A percentile compares a stretch with the other conserved stretches of the same genome.
phyloP scores from a whole-genome alignment of 2,113 vertebrate genomes.

The Clarias batrachus region DNA sequence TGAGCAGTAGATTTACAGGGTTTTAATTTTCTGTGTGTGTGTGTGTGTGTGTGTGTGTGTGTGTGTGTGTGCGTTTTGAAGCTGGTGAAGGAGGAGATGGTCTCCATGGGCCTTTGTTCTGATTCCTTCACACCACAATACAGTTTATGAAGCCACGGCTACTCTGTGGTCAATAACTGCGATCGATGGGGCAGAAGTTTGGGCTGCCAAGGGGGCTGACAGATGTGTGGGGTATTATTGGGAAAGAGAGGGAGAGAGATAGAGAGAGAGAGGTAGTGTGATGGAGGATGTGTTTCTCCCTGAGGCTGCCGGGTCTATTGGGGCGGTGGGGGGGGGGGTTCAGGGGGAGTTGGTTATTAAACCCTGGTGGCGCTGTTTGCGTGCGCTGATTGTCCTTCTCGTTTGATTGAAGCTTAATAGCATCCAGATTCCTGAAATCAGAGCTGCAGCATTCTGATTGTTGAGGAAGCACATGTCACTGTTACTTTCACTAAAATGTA shows the following conservation, averaged over 20 bases:
- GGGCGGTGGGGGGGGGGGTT: slow-evolving; percentile 9
- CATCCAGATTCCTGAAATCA: slow-evolving; percentile 28
- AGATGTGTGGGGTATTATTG: slow-evolving; percentile 62
- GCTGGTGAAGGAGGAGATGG: slow-evolving; percentile 51
- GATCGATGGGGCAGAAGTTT: slow-evolving; percentile 71
- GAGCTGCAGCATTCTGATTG: slow-evolving; percentile 18
- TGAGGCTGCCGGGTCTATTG: slow-evolving; percentile 53
- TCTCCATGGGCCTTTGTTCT: slow-evolving; percentile 61
- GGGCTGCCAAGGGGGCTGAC: slow-evolving; percentile 67
- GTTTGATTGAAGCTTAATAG: slow-evolving; percentile 41
- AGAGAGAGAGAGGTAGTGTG: slow-evolving; percentile 42
- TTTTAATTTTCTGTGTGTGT: background rate
- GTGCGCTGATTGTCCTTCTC: background rate
- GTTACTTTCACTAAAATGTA: slow-evolving; percentile 18
- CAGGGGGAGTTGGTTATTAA: slow-evolving; percentile 20
- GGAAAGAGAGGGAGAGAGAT: slow-evolving; percentile 54
- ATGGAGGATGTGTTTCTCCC: slow-evolving; percentile 58
- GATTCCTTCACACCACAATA: slow-evolving; percentile 56
- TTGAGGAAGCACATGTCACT: background rate
- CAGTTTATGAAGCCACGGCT: slow-evolving; percentile 47
- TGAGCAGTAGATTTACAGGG: background rate
- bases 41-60: background rate
- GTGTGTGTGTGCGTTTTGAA: slow-evolving; percentile 44
- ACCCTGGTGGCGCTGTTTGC: background rate
- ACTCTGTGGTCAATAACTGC: slow-evolving; percentile 71